phyloP scores from a whole-genome alignment of 2,797 vertebrate genomes.

The Denticeps clupeoides region DNA sequence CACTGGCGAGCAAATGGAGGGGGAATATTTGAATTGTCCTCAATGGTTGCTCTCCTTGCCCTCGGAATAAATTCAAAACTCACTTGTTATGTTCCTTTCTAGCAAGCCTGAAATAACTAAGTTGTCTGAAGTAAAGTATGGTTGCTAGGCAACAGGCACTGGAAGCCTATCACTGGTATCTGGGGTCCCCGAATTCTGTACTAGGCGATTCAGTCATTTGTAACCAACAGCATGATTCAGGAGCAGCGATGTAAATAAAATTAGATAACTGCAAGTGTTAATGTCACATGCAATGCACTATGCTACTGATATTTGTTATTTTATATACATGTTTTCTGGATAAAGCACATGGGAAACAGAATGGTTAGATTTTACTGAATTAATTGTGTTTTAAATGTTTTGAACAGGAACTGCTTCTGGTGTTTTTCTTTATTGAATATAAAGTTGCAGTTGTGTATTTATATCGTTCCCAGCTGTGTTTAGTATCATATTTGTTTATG shows the following conservation, averaged over 20 bases:
- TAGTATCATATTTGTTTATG: conserved; percentile 39
- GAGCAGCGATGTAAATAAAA: background rate
- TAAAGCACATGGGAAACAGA: too few relatives aligned
- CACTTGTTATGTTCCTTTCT: conserved; percentile 32
- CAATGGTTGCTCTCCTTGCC: background rate
- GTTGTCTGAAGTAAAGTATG: conserved; percentile 54
- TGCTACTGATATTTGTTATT: conserved; percentile 1
- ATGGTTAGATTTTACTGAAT: too few relatives aligned
- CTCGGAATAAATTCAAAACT: conserved; percentile 28
- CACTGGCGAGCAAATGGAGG: too few relatives aligned
- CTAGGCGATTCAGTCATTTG: conserved; percentile 35
- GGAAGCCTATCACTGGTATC: conserved; percentile 44
- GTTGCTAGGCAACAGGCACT: conserved; percentile 67
- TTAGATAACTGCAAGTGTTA: too few relatives aligned
- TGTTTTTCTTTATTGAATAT: background rate
- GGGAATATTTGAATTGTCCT: background rate
- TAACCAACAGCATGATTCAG: conserved; percentile 20
- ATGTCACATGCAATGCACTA: too few relatives aligned
- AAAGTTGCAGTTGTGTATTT: background rate
- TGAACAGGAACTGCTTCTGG: too few relatives aligned
- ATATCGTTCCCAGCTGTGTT: conserved; percentile 27
- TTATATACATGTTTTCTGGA: too few relatives aligned
- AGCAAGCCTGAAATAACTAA: conserved; percentile 48
- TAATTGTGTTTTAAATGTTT: too few relatives aligned
- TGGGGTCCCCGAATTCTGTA: conserved; percentile 40